Base-by-base conservation (phyloP, 1,140 invertebrate genomes). In the Drosophila aff. region DNA sequence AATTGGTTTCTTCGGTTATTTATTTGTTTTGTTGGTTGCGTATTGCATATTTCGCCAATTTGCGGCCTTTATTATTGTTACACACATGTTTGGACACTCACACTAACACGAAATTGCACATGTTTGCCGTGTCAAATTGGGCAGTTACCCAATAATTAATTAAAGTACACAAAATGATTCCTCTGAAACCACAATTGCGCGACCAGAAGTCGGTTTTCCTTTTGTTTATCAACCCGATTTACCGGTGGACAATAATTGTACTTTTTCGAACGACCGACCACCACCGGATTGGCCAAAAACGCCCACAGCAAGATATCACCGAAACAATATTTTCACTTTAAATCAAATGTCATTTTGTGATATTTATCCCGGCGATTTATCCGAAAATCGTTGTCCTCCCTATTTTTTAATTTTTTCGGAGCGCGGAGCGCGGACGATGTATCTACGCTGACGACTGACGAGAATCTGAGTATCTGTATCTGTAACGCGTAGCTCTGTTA, bases 31-130 rank as follows among this genome's bases (percentile, higher is more conserved):
- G 49, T 58, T 57, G 47, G 53, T 40, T 36, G 64, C 52, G 50
- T 33, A n/a, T 59, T 21, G 21, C 40, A 36, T 21, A 6, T 26
- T 80, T 43, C 18, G 26, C n/a, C 63, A 80, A 66, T 83, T 76
- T 49, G 33, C 40, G 58, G 52, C 53, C 53, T 49, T 60, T 72
- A 72, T 73, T 73, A 50, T 73, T 73, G 53, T 72, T 47, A 47
- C 40, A 46, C 49, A 58, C 66, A 72, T 18, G 23, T 21, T 33
- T 18, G 8, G 2, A 43, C 53, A 50, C 53, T 73, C 53, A 60
- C 67, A 67, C 66, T 31, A 6, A 23, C 18, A 26, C 55, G 21
- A 16, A 31, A 36, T 65, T 53, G 47, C 63, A 71, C 67, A 71
- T 67, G 47, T 44, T 71, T 68, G 16, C 40, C 53, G 16, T 28